phyloP scores from a whole-genome alignment of 2,113 vertebrate species.

The Amphiprion percula region DNA sequence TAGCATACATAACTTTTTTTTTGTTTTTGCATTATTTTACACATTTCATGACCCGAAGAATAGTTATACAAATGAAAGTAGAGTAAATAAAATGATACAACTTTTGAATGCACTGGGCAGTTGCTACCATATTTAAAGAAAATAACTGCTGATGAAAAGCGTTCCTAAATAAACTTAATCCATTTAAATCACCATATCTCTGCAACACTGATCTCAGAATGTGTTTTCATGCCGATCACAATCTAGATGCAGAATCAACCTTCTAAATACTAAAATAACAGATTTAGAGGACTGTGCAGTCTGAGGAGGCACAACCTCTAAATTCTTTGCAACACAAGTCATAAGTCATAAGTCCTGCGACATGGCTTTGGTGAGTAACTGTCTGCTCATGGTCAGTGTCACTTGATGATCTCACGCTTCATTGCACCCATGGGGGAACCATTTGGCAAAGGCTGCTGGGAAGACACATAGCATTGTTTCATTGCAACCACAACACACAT shows the following conservation, averaged over 20 bases:
- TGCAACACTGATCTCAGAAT: neutral
- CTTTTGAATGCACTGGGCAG: neutral
- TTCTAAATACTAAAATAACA: neutral
- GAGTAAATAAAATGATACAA: neutral
- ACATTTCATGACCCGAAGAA: too few relatives aligned
- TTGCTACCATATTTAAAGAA: too few relatives aligned
- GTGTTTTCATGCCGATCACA: neutral
- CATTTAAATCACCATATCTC: too few relatives aligned
- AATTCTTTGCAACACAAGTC: slow-evolving; percentile 9
- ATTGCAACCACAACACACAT: slow-evolving; percentile 54
- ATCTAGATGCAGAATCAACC: neutral
- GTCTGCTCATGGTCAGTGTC: slow-evolving; percentile 65
- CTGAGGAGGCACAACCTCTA: neutral
- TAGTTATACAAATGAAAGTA: neutral
- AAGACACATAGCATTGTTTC: slow-evolving; percentile 60
- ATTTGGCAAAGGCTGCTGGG: slow-evolving; percentile 62
- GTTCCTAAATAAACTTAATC: too few relatives aligned
- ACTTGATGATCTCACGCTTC: slow-evolving; percentile 68
- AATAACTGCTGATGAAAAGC: too few relatives aligned
- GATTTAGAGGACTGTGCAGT: neutral
- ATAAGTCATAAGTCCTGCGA: slow-evolving; percentile 7
- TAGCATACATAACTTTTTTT: too few relatives aligned
- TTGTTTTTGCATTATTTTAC: too few relatives aligned
- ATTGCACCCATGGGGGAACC: slow-evolving; percentile 63
- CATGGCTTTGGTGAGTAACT: slow-evolving; percentile 36